These are phyloP conservation scores for Sericinus montela DNA, from an alignment of 2,888 invertebrate genomes.

Conservation along the genomic window DNA sequence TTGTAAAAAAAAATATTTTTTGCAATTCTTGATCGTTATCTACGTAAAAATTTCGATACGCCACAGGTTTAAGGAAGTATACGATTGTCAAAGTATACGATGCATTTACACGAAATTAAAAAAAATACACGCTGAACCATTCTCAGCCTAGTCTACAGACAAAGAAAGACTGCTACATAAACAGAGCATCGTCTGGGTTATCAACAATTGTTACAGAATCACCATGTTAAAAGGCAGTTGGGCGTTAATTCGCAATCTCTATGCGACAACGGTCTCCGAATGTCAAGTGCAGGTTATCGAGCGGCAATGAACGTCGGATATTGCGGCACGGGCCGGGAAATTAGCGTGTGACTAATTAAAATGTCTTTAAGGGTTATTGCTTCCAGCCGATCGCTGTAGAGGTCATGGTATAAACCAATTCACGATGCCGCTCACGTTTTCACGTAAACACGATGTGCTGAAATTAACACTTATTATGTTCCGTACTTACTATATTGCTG, in stretches of 20 bases:
- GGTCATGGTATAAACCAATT: background rate
- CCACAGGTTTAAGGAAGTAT: too few species aligned
- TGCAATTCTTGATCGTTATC: too few species aligned
- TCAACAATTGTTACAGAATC: slow-evolving; percentile 5
- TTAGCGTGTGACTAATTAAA: slow-evolving; percentile 14
- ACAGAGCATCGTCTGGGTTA: background rate
- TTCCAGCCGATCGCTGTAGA: background rate
- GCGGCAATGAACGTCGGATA: slow-evolving; percentile 10
- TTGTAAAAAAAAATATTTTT: too few species aligned
- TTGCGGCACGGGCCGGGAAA: slow-evolving; percentile 14
- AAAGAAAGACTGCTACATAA: background rate
- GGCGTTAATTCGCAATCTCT: slow-evolving; percentile 19
- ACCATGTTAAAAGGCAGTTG: slow-evolving; percentile 13
- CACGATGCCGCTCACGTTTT: background rate
- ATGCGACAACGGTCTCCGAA: slow-evolving; percentile 15
- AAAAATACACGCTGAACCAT: too few species aligned
- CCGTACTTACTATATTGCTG: too few species aligned
- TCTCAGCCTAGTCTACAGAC: too few species aligned
- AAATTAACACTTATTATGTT: background rate
- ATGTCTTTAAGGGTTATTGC: slow-evolving; percentile 16
- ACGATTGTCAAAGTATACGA: too few species aligned
- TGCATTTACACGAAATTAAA: too few species aligned
- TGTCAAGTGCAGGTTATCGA: slow-evolving; percentile 18
- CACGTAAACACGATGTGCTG: background rate
- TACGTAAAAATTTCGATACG: too few species aligned